These are phyloP conservation scores for Sula dactylatra DNA, from an alignment of 2,113 vertebrate species.

Conservation along the genomic window DNA sequence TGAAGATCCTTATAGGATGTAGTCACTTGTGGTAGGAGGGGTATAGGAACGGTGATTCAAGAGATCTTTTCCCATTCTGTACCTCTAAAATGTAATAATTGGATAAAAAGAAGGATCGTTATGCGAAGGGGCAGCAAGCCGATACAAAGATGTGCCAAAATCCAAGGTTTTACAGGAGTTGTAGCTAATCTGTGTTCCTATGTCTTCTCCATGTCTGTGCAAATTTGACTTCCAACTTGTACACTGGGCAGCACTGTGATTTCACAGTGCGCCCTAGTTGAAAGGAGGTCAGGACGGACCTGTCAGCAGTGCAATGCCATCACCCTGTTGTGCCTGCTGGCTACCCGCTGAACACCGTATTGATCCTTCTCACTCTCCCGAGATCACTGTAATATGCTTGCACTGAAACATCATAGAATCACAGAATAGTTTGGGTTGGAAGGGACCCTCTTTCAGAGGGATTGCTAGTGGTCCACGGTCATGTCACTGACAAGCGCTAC, in stretches of 20 bases:
- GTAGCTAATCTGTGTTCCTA: background rate
- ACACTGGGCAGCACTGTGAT: background rate
- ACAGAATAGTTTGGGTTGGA: background rate
- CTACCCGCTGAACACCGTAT: fast-evolving
- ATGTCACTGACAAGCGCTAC: too few relatives aligned
- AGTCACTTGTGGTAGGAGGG: background rate
- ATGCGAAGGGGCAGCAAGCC: background rate
- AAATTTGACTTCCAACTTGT: background rate
- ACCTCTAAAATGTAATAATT: background rate
- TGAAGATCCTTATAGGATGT: background rate
- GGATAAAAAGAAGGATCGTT: background rate
- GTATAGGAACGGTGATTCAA: background rate
- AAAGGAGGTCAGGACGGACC: background rate
- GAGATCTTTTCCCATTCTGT: background rate
- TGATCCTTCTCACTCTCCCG: background rate
- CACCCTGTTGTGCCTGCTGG: background rate
- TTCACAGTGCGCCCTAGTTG: background rate
- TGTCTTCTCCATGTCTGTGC: background rate
- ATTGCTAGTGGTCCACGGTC: background rate
- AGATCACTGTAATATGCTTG: background rate
- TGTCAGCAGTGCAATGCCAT: background rate
- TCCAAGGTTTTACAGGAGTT: background rate
- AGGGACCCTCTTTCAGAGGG: background rate
- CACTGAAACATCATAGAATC: background rate
- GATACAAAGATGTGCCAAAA: background rate